These are phyloP conservation scores for Caenorhabditis doughertyi DNA, from an alignment of 2,888 invertebrate species.

Conservation along the genomic window DNA sequence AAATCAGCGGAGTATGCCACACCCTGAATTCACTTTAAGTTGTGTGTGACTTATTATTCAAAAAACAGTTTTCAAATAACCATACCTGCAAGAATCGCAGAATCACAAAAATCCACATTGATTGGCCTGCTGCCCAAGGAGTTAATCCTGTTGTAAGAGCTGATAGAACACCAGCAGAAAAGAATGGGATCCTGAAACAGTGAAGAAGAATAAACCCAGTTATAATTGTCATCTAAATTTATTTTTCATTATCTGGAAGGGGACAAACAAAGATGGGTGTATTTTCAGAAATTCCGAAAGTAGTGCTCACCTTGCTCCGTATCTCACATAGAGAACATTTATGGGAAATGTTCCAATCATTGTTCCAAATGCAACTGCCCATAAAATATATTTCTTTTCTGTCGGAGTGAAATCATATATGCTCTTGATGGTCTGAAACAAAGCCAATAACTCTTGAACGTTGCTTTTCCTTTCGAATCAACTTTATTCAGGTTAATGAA, in stretches of 20 bases:
- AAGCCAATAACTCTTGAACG: too few species aligned
- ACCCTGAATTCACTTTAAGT: conserved; percentile 49
- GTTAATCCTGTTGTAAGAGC: conserved; percentile 65
- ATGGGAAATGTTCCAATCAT: conserved; percentile 77
- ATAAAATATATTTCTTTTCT: conserved; percentile 73
- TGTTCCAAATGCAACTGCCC: conserved; percentile 77
- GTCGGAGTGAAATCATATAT: conserved; percentile 70
- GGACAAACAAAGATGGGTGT: too few species aligned
- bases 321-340: conserved; percentile 72
- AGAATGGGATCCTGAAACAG: conserved; percentile 67
- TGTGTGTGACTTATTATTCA: not conserved
- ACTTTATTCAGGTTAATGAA: too few species aligned
- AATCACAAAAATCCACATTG: conserved; percentile 54
- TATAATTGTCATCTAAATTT: not conserved
- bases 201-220: too few species aligned
- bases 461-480: too few species aligned
- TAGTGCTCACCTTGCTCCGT: conserved; percentile 72
- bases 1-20: conserved; percentile 71
- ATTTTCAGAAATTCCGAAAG: not conserved
- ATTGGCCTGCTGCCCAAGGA: conserved; percentile 64
- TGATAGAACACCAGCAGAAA: conserved; percentile 69
- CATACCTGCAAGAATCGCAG: conserved; percentile 70
- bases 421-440: conserved; percentile 58
- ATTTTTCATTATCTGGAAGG: too few species aligned
- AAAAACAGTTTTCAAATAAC: not conserved